Percentiles rank a stretch among this genome's conserved stretches.
phyloP scores from a whole-genome alignment of 1,140 invertebrate genomes.

The Nasonia giraulti region DNA sequence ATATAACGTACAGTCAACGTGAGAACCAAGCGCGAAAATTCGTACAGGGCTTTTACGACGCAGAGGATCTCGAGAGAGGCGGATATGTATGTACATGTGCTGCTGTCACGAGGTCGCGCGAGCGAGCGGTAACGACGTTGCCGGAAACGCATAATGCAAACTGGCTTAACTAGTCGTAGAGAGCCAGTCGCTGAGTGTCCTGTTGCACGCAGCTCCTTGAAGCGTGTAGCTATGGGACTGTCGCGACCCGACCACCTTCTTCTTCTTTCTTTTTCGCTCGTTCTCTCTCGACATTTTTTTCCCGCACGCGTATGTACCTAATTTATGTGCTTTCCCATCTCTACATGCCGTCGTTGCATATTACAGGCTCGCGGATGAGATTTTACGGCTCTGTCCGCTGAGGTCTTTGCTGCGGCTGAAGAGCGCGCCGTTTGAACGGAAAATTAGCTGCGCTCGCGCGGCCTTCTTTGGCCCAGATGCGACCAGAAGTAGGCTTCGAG shows the following conservation, averaged over 20 bases:
- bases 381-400: neutral
- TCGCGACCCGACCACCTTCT: slow-evolving; percentile 42
- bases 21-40: neutral
- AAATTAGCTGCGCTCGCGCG: neutral
- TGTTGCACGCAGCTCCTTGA: slow-evolving; percentile 52
- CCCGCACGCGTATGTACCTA: neutral
- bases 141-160: slow-evolving; percentile 54
- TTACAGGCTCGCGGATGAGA: neutral
- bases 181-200: slow-evolving; percentile 54
- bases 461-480: neutral
- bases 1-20: no score
- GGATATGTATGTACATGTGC: neutral
- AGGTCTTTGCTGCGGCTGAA: neutral
- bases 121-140: slow-evolving; percentile 51
- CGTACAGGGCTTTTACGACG: neutral
- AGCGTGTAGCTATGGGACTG: slow-evolving; percentile 54
- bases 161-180: slow-evolving; percentile 62
- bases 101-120: slow-evolving; percentile 15
- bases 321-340: neutral
- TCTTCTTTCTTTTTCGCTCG: no score
- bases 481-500: neutral
- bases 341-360: neutral
- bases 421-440: neutral
- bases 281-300: no score
- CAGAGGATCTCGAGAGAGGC: neutral